Conservation (phyloP, 92 coral and sea anemone genomes). For the Porites cylindrica region DNA sequence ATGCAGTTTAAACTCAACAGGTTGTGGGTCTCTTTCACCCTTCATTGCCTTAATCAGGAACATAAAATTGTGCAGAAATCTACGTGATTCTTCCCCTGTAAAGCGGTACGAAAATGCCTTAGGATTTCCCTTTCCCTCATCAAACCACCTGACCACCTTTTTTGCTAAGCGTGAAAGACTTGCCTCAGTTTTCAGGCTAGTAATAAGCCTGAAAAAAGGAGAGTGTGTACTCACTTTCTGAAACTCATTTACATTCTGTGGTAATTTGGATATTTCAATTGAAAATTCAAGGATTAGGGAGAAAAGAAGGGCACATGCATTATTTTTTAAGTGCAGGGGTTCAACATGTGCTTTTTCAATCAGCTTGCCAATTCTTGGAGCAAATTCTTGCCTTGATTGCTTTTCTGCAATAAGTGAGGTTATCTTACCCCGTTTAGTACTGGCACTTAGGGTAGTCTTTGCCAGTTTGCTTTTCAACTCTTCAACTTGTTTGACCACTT, state of each 20-base stretch:
- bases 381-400: slow-evolving; percentile 56
- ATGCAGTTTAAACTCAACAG: slow-evolving; percentile 50
- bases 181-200: slow-evolving; percentile 36
- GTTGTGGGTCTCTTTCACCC: slow-evolving; percentile 43
- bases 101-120: slow-evolving; percentile 60
- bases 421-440: slow-evolving; percentile 38
- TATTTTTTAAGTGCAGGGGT: slow-evolving; percentile 60
- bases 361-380: slow-evolving; percentile 49
- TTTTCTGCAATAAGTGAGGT: slow-evolving; percentile 51
- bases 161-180: slow-evolving; percentile 32
- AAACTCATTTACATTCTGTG: slow-evolving; percentile 41
- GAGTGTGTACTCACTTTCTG: background rate
- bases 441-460: slow-evolving; percentile 30
- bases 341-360: slow-evolving; percentile 56
- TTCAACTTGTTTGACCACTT: slow-evolving; percentile 28
- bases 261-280: slow-evolving; percentile 24
- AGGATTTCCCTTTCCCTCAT: slow-evolving; percentile 50
- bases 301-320: slow-evolving; percentile 51
- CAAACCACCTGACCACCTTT: slow-evolving; percentile 61
- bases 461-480: slow-evolving; percentile 40
- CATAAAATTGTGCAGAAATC: slow-evolving; percentile 66
- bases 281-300: slow-evolving; percentile 31
- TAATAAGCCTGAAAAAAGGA: slow-evolving; percentile 35
- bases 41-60: slow-evolving; percentile 50
- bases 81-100: slow-evolving; percentile 66